A percentile compares a stretch with the other conserved stretches of the same genome.
Conservation (phyloP, 2,797 vertebrate genomes). For the Tarsius wallacei region DNA sequence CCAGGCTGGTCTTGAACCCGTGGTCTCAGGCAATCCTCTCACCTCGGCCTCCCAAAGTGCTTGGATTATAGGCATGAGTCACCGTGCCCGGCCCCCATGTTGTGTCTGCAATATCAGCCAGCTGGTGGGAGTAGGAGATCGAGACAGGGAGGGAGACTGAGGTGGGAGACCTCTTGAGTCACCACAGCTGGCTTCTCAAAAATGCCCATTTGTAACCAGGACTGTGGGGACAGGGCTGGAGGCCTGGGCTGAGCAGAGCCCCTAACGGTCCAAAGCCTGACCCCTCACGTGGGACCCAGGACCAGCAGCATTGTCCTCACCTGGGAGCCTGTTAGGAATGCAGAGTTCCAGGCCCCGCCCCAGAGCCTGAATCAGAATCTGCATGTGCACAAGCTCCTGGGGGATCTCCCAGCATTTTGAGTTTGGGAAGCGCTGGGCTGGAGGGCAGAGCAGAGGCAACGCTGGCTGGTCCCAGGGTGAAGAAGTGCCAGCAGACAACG, state of each 20-base stretch:
- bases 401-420: no score
- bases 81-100: no score
- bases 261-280: background rate
- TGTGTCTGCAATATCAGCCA: no score
- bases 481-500: background rate
- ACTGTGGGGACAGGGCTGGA: background rate
- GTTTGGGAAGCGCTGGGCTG: fast-evolving
- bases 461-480: background rate
- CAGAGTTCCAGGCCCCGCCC: background rate
- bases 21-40: no score
- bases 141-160: no score
- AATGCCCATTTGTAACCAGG: background rate
- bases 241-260: background rate
- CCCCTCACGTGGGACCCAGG: background rate
- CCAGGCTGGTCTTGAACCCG: no score
- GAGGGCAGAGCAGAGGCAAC: background rate
- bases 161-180: no score
- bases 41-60: no score
- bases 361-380: background rate
- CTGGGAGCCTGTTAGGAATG: background rate
- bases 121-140: no score
- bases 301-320: background rate
- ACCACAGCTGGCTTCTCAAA: no score
- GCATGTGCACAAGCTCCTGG: fast-evolving
- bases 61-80: no score